Conservation (phyloP, 2,888 invertebrate species). For the Spisula subtruncata region DNA sequence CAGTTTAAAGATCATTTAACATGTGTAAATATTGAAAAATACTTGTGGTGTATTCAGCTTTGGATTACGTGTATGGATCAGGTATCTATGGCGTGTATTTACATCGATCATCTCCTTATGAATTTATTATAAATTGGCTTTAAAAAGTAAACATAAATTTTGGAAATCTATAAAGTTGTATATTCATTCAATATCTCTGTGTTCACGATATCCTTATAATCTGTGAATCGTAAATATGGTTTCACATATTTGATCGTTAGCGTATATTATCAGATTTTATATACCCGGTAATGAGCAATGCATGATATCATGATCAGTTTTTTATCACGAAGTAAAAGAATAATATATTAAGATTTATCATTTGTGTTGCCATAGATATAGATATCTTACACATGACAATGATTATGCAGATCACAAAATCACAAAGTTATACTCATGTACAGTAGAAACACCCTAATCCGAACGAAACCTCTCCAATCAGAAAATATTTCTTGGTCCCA, state of each 20-base stretch:
- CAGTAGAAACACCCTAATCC: too few relatives aligned
- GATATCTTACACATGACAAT: too few relatives aligned
- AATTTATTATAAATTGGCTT: neutral
- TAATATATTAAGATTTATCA: too few relatives aligned
- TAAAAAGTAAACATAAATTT: conserved; percentile 9
- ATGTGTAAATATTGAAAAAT: conserved; percentile 13
- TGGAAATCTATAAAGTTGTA: neutral
- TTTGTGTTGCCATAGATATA: too few relatives aligned
- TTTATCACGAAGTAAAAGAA: too few relatives aligned
- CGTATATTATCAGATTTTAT: too few relatives aligned
- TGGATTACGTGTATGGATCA: neutral
- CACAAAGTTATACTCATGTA: too few relatives aligned
- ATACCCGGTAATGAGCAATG: too few relatives aligned
- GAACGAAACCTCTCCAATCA: too few relatives aligned
- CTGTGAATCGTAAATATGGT: neutral
- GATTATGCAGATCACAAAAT: too few relatives aligned
- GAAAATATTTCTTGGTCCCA: too few relatives aligned
- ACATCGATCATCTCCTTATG: neutral
- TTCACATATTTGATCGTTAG: neutral
- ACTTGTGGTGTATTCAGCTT: neutral
- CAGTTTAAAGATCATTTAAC: neutral
- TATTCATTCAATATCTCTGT: neutral
- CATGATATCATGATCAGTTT: too few relatives aligned
- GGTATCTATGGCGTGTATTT: neutral
- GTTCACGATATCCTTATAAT: neutral